Conservation (phyloP, 2,888 invertebrate genomes). For the Monopis laevigella region DNA sequence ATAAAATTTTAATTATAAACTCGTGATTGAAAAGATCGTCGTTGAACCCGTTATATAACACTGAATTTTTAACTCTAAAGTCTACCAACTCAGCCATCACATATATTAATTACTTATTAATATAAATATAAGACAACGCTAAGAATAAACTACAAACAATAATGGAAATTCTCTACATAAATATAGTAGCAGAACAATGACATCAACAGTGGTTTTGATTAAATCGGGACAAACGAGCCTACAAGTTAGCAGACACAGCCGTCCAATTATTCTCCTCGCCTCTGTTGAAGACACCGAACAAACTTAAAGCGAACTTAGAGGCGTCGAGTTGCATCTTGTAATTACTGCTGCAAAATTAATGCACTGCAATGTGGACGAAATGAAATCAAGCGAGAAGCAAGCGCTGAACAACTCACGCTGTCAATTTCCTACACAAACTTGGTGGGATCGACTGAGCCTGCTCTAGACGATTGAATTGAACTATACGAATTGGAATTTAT, state of each 20-base stretch:
- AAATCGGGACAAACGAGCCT: conserved; percentile 47
- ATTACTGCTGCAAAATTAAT: conserved; percentile 65
- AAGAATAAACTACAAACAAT: neutral
- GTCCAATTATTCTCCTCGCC: conserved; percentile 42
- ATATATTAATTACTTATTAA: neutral
- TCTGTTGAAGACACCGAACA: conserved; percentile 43
- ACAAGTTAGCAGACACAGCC: conserved; percentile 42
- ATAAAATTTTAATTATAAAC: too few species aligned
- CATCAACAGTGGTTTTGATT: conserved; percentile 33
- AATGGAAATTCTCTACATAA: neutral
- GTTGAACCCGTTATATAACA: too few species aligned
- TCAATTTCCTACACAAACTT: conserved; percentile 16
- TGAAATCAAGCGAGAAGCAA: conserved; percentile 53
- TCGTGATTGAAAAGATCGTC: too few species aligned
- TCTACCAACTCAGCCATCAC: too few species aligned
- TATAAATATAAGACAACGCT: neutral
- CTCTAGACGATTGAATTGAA: too few species aligned
- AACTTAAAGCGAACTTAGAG: conserved; percentile 54
- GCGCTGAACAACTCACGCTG: conserved; percentile 22
- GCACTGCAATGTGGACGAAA: conserved; percentile 60
- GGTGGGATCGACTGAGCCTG: neutral
- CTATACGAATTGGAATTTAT: too few species aligned
- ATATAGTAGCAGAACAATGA: too few species aligned
- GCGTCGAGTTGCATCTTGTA: conserved; percentile 57
- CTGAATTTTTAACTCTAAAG: too few species aligned